These are phyloP conservation scores for Enhydra lutris DNA, from an alignment of 2,113 vertebrate species.

Conservation along the genomic window DNA sequence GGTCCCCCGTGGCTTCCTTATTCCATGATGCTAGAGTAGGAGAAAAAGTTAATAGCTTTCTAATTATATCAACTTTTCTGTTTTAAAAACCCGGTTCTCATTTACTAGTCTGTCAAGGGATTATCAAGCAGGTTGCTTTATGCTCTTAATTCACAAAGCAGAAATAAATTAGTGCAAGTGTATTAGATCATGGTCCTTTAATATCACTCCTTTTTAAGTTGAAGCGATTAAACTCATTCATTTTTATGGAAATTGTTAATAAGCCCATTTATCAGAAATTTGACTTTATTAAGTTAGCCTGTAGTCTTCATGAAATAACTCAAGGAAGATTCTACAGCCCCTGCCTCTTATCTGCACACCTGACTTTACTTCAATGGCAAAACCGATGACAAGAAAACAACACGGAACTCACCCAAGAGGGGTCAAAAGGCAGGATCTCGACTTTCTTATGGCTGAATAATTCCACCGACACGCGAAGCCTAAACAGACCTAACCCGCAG, in stretches of 20 bases:
- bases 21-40: slow-evolving; percentile 52
- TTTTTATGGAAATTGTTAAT: slow-evolving; percentile 72
- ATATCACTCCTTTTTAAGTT: slow-evolving; percentile 56
- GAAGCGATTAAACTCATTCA: slow-evolving; percentile 71
- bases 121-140: slow-evolving; percentile 57
- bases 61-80: slow-evolving; percentile 81
- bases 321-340: fast-evolving
- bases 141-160: slow-evolving; percentile 76
- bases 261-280: slow-evolving; percentile 75
- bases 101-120: slow-evolving; percentile 70
- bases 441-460: background rate
- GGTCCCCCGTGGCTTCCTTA: slow-evolving; percentile 75
- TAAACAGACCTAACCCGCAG: too few relatives aligned
- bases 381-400: fast-evolving
- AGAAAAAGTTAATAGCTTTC: slow-evolving; percentile 74
- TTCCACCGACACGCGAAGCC: background rate
- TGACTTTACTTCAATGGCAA: background rate
- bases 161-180: slow-evolving; percentile 70
- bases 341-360: fast-evolving
- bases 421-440: fast-evolving
- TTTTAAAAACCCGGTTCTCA: slow-evolving; percentile 41
- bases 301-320: background rate
- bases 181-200: slow-evolving; percentile 61
- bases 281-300: slow-evolving; percentile 35
- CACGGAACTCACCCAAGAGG: fast-evolving